A percentile compares a stretch with the other conserved stretches of the same genome.
Conservation (phyloP, 2,113 vertebrate genomes). For the Lontra canadensis region DNA sequence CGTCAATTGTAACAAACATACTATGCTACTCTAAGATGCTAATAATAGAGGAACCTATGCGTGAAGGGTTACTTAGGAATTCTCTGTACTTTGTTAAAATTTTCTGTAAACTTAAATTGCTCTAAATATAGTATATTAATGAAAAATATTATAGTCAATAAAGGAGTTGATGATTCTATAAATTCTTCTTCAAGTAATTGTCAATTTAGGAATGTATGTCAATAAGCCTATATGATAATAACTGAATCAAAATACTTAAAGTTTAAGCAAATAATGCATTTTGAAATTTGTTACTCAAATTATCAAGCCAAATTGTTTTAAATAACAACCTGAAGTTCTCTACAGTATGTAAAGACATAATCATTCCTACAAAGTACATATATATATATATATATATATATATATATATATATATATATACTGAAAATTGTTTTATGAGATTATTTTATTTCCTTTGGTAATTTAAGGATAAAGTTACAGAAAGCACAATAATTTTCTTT, state of each 20-base stretch:
- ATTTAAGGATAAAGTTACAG: background rate
- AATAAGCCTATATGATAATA: background rate
- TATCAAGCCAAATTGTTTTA: background rate
- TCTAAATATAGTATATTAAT: background rate
- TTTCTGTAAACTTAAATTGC: background rate
- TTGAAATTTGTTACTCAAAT: background rate
- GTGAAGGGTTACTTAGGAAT: background rate
- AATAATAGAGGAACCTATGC: background rate
- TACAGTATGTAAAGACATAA: background rate
- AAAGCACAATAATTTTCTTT: background rate
- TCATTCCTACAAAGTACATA: background rate
- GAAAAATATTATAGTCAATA: background rate
- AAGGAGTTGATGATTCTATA: background rate
- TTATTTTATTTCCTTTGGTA: background rate
- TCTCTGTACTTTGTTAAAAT: background rate
- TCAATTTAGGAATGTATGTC: background rate
- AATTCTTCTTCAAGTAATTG: background rate
- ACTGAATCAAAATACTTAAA: background rate
- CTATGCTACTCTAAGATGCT: background rate
- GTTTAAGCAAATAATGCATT: background rate
- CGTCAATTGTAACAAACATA: background rate
- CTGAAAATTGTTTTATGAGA: background rate
- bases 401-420: background rate
- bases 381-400: fast-evolving
- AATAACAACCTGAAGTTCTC: background rate